phyloP scores from a whole-genome alignment of 53 echinoderm and acorn worm species.

The Hippasteria phrygiana region DNA sequence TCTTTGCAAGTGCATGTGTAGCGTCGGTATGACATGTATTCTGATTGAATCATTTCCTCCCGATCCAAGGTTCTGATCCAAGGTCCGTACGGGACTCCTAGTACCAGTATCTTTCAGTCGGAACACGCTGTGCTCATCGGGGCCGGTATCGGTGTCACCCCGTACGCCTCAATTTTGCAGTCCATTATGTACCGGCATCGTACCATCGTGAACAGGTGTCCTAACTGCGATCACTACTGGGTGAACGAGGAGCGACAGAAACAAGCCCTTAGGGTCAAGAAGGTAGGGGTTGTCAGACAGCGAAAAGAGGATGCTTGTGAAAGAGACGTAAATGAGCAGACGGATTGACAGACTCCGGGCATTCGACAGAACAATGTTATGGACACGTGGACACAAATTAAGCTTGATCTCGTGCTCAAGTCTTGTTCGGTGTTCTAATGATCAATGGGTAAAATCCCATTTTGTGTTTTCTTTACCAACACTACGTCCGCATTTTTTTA shows the following conservation, averaged over 20 bases:
- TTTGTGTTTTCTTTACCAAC: no score
- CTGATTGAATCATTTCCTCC: background rate
- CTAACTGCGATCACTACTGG: constrained; percentile 72
- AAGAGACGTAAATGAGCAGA: no score
- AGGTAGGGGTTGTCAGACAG: constrained; percentile 30
- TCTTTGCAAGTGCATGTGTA: no score
- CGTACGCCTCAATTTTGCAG: constrained; percentile 81
- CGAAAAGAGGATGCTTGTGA: no score
- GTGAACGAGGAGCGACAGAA: constrained; percentile 51
- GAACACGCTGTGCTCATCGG: constrained; percentile 88
- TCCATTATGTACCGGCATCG: constrained; percentile 74
- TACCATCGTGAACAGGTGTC: constrained; percentile 55
- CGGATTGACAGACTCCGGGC: no score
- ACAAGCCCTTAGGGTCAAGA: constrained; percentile 40
- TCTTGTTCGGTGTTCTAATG: no score
- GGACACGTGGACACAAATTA: no score
- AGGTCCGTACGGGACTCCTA: constrained; percentile 84
- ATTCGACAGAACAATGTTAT: no score
- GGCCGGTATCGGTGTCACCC: constrained; percentile 84
- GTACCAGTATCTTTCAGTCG: constrained; percentile 72
- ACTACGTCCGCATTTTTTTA: no score
- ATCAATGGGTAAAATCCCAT: no score
- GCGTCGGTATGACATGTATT: no score
- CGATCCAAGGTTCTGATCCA: constrained; percentile 68
- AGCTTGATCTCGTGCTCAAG: no score